A percentile compares a stretch with the other conserved stretches of the same genome.
phyloP scores from a whole-genome alignment of 2,888 invertebrate genomes.

The Uropetala carovei region DNA sequence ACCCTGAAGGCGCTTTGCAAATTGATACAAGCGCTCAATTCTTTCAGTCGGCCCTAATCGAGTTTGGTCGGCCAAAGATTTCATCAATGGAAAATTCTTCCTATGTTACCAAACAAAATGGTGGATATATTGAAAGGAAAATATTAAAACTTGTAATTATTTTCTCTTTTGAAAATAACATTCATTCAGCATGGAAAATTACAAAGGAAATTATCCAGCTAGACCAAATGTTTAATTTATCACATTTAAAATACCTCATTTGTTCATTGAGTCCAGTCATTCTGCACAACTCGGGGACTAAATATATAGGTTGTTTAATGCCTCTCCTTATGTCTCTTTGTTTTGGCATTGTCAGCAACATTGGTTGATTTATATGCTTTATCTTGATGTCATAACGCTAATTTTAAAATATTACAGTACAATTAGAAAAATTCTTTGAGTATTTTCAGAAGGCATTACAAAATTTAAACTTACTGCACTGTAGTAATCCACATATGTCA shows the following conservation, averaged over 20 bases:
- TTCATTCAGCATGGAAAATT: no score
- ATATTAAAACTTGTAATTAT: no score
- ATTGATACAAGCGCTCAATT: slow-evolving; percentile 81
- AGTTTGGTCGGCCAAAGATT: slow-evolving; percentile 84
- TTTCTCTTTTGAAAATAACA: no score
- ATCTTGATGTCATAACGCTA: slow-evolving; percentile 59
- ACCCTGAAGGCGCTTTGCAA: slow-evolving; percentile 79
- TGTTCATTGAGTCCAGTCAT: slow-evolving; percentile 73
- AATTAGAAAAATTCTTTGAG: no score
- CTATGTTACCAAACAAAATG: slow-evolving; percentile 68
- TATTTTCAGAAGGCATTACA: no score
- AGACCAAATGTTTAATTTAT: background rate
- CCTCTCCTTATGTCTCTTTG: slow-evolving; percentile 72
- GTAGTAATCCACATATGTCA: slow-evolving; percentile 74
- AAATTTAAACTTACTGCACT: slow-evolving; percentile 66
- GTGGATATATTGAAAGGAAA: background rate
- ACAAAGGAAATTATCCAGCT: background rate
- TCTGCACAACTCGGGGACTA: slow-evolving; percentile 75
- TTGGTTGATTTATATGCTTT: slow-evolving; percentile 72
- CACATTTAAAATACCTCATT: slow-evolving; percentile 67
- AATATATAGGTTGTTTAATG: slow-evolving; percentile 71
- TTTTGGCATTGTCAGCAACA: slow-evolving; percentile 73
- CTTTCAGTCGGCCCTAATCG: slow-evolving; percentile 84
- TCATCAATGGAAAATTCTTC: slow-evolving; percentile 81
- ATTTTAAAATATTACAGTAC: no score